Percentiles rank a stretch among this genome's conserved stretches.
These are phyloP conservation scores for Cyclopterus lumpus DNA, from an alignment of 2,797 vertebrate species.

Conservation along the genomic window DNA sequence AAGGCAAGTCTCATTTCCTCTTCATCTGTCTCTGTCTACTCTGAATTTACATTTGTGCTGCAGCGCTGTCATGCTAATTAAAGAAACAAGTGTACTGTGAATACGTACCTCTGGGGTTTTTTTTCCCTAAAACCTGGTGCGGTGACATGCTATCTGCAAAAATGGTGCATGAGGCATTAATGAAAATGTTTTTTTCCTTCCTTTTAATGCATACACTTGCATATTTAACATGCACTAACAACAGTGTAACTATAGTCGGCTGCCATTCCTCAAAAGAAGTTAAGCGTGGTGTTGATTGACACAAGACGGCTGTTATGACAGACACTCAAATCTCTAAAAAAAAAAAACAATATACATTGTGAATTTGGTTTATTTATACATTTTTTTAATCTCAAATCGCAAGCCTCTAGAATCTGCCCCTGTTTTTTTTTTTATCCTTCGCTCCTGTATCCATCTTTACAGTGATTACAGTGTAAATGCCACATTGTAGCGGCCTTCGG, in stretches of 20 bases:
- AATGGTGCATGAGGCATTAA: slow-evolving; percentile 6
- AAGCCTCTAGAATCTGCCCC: not conserved
- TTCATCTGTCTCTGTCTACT: slow-evolving; percentile 54
- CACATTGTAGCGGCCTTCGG: slow-evolving; percentile 9
- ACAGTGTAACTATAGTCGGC: not conserved
- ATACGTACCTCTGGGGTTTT: slow-evolving; percentile 19
- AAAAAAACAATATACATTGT: not conserved
- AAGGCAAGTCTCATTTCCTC: slow-evolving; percentile 85
- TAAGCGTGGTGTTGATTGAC: not conserved
- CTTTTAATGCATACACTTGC: not conserved
- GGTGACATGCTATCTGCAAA: not conserved
- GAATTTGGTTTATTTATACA: not conserved
- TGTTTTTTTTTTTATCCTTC: not conserved
- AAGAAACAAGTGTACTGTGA: slow-evolving; percentile 21
- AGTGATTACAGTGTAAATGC: slow-evolving; percentile 29
- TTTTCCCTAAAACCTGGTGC: slow-evolving; percentile 8
- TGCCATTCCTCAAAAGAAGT: not conserved
- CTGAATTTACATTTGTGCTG: slow-evolving; percentile 51
- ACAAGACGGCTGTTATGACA: not conserved
- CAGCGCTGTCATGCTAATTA: slow-evolving; percentile 52
- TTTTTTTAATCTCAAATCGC: not conserved
- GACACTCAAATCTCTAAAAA: not conserved
- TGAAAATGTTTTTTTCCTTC: slow-evolving; percentile 7
- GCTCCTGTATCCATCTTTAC: slow-evolving; percentile 1
- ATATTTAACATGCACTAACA: not conserved